These are phyloP conservation scores for Neomicropteryx cornuta DNA, from an alignment of 1,140 invertebrate genomes.

Conservation along the genomic window DNA sequence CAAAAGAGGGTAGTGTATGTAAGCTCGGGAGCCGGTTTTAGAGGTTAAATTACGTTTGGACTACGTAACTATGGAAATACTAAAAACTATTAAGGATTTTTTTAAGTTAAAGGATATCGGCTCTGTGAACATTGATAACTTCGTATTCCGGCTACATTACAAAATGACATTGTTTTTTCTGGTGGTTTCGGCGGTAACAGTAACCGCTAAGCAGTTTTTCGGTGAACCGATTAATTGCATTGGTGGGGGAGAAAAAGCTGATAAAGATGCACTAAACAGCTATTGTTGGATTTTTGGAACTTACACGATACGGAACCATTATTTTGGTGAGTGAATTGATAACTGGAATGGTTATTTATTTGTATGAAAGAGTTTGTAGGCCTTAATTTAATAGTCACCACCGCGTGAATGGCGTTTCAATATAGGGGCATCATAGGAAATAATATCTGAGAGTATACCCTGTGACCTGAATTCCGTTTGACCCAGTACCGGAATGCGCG, in stretches of 20 bases:
- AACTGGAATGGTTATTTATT: slow-evolving; percentile 13
- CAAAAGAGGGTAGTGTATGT: no score
- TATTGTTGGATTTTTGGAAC: slow-evolving; percentile 73
- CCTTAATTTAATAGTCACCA: not conserved
- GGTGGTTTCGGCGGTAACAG: slow-evolving; percentile 49
- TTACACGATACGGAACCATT: slow-evolving; percentile 45
- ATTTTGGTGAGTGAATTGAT: slow-evolving; percentile 33
- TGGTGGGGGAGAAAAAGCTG: slow-evolving; percentile 27
- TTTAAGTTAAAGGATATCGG: slow-evolving; percentile 53
- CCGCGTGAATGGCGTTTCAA: not conserved
- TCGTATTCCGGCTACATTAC: slow-evolving; percentile 55
- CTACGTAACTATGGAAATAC: slow-evolving; percentile 28
- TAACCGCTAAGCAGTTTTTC: slow-evolving; percentile 62
- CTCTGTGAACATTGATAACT: slow-evolving; percentile 51
- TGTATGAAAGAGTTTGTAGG: not conserved
- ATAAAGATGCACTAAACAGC: slow-evolving; percentile 50
- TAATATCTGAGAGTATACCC: not conserved
- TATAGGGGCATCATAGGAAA: not conserved
- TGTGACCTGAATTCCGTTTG: no score
- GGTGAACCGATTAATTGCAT: slow-evolving; percentile 59
- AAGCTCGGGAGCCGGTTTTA: no score
- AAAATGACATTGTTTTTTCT: slow-evolving; percentile 53
- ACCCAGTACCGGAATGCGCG: no score
- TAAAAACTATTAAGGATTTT: slow-evolving; percentile 30
- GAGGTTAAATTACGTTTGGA: no score